phyloP scores from a whole-genome alignment of 2,113 vertebrate genomes.

The Bubo blakistoni region DNA sequence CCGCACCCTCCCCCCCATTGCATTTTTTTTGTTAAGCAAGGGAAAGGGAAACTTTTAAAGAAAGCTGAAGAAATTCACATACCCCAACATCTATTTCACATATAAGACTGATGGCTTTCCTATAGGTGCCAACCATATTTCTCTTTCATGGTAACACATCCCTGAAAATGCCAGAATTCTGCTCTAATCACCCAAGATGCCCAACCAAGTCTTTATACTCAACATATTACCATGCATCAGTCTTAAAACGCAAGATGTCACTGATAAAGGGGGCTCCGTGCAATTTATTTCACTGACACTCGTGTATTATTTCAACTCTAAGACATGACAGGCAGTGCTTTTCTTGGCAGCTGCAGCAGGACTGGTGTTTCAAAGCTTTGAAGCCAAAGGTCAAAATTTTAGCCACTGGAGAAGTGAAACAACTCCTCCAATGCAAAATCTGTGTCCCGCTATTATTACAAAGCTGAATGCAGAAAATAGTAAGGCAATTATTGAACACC shows the following conservation, averaged over 20 bases:
- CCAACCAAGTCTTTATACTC: neutral
- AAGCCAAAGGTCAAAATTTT: neutral
- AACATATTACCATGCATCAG: neutral
- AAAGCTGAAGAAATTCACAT: neutral
- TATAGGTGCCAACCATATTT: neutral
- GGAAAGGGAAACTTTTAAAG: neutral
- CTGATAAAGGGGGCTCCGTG: neutral
- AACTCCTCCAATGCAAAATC: neutral
- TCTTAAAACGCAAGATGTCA: neutral
- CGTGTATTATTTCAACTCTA: neutral
- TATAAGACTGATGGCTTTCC: neutral
- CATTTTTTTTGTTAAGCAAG: neutral
- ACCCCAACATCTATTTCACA: neutral
- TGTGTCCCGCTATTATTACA: neutral
- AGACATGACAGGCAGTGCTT: neutral
- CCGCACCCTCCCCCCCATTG: neutral
- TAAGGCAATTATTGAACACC: neutral
- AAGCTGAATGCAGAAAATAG: neutral
- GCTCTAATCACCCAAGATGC: neutral
- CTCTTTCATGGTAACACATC: neutral
- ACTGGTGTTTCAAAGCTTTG: neutral
- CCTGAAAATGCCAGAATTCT: neutral
- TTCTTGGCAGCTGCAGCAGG: neutral
- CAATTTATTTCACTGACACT: neutral
- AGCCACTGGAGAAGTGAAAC: neutral